phyloP scores from a whole-genome alignment of 37 sponge, comb jelly and placozoan species.

The Halisarca cf. caerulea region DNA sequence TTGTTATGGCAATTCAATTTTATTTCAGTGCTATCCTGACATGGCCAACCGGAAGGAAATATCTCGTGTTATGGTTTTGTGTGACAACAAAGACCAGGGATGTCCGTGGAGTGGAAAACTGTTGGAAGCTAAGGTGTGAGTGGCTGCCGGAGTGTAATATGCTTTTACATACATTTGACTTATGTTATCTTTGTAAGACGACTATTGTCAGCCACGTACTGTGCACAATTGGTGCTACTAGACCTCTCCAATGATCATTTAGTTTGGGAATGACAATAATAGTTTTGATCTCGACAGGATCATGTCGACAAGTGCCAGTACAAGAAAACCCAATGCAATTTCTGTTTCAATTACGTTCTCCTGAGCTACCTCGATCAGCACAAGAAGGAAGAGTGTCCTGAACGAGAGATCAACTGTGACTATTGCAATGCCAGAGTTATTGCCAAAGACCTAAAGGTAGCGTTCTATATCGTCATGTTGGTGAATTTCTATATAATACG shows the following conservation, averaged over 20 bases:
- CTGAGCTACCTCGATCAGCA: conserved; percentile 33
- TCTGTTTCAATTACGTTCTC: conserved; percentile 31
- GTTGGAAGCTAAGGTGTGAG: conserved; percentile 41
- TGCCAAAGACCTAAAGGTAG: neutral
- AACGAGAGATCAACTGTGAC: neutral
- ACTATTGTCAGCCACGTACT: too few relatives aligned
- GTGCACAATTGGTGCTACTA: too few relatives aligned
- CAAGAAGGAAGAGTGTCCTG: conserved; percentile 32
- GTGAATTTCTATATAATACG: too few relatives aligned
- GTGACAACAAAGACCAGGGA: conserved; percentile 41
- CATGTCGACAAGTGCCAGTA: conserved; percentile 46
- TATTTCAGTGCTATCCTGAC: conserved; percentile 64
- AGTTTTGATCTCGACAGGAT: conserved; percentile 18
- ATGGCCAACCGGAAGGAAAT: conserved; percentile 68
- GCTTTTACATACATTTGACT: too few relatives aligned
- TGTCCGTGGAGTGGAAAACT: conserved; percentile 66
- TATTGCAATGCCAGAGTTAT: neutral
- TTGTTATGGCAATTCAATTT: too few relatives aligned
- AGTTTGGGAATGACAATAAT: too few relatives aligned
- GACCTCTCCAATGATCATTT: too few relatives aligned
- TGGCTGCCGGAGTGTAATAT: too few relatives aligned
- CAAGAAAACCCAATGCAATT: conserved; percentile 38
- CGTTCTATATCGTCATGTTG: too few relatives aligned
- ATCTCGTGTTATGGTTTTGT: conserved; percentile 26
- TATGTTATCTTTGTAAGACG: too few relatives aligned